These are phyloP conservation scores for Arvicanthis niloticus DNA, from an alignment of 2,113 vertebrate genomes.

Conservation along the genomic window DNA sequence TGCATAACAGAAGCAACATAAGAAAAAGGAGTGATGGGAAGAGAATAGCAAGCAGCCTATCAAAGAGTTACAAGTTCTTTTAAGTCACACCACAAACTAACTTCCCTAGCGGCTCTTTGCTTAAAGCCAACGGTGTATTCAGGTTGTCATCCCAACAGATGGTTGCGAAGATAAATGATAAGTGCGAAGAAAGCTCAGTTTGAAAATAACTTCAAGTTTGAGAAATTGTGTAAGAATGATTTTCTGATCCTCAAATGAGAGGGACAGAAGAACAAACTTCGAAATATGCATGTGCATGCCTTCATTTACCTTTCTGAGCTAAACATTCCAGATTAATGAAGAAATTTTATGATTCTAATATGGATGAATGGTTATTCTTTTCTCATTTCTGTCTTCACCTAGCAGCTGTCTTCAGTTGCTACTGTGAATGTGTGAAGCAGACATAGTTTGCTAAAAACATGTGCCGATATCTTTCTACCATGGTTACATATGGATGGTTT, in stretches of 20 bases:
- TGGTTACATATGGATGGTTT: background rate
- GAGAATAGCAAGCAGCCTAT: background rate
- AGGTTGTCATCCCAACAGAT: background rate
- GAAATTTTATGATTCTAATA: background rate
- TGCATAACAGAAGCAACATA: background rate
- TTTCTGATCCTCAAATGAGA: background rate
- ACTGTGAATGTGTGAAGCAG: conserved; percentile 14
- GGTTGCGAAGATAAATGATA: conserved; percentile 19
- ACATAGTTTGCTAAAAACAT: background rate
- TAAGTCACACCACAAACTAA: background rate
- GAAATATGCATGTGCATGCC: background rate
- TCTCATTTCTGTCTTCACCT: background rate
- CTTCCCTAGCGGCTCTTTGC: background rate
- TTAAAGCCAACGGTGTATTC: background rate
- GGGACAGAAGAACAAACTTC: background rate
- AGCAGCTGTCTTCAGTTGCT: background rate
- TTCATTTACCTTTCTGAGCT: background rate
- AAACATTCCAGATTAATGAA: background rate
- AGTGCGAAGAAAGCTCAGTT: conserved; percentile 24
- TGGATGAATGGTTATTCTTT: background rate
- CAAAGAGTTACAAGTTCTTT: background rate
- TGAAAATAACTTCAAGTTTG: background rate
- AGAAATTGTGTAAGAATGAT: background rate
- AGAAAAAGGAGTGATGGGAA: background rate
- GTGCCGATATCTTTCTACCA: background rate